Evolutionary conservation across 1,140 invertebrate genomes (phyloP), one percentile per base, ranked within the genome.

Genomic region (Mamestra configurata): DNA sequence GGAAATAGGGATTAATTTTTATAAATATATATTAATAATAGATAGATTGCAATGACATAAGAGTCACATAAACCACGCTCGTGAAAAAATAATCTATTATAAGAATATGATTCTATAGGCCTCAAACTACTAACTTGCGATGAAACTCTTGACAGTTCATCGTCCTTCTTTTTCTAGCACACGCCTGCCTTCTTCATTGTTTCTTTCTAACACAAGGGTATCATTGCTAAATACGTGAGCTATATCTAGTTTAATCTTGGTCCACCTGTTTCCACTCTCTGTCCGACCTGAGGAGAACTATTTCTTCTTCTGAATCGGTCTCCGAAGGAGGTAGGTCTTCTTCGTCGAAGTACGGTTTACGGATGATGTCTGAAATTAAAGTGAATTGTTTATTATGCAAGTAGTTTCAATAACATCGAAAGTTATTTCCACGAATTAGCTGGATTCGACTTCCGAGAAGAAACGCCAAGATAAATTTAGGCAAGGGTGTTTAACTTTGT

Each of bases 301-400:
- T 89, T 40, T 95, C 95, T n/a, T 95, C 94, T 51, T 95, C 95
- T 0, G 93, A 95, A 66, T 95, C 95, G 0, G 94, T 95, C 22
- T 95, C 94, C 0, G 95, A 92, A 0, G 89, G 88, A 8, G 93
- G 91, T 8, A 95, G 79, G 0, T 93, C 93, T 70, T 95, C 95
- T 11, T 94, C 93, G 59, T 95, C 94, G 82, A 91, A 95, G 81
- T 94, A 95, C 0, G 95, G 94, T 40, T 94, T 91, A 13, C 89
- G 86, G 4, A 95, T 83, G 49, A 94, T 86, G 78, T 94, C 92
- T 92, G 88, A 27, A 83, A 84, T n/a, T n/a, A n/a, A n/a, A n/a
- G n/a, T n/a, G n/a, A n/a, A n/a, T n/a, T n/a, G n/a, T n/a, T n/a
- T n/a, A n/a, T n/a, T n/a, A n/a, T n/a, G n/a, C n/a, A n/a, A n/a